Base-by-base conservation (phyloP, 2,797 vertebrate species). In the Anniella stebbinsi region DNA sequence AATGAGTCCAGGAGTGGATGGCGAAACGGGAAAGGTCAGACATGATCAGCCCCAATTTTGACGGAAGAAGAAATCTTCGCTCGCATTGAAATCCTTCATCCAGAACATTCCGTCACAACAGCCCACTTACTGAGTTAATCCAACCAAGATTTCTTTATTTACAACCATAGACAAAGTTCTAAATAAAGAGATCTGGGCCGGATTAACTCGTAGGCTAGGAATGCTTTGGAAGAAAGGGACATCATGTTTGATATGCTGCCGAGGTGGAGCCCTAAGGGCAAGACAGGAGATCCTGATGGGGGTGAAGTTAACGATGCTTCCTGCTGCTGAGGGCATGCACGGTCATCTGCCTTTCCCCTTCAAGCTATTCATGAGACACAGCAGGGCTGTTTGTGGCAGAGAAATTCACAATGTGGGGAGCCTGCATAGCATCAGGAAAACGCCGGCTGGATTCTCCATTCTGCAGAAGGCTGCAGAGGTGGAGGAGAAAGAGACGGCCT, bases 1-100 rank as follows among this genome's bases (percentile, higher is more conserved):
- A 91, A 87, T 80, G 87, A 88, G 87, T 94, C 83, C 88, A 15
- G 41, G 51, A 21, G 88, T 8, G 38, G 70, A 51, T 18, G 45
- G 41, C 7, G 4, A 60, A 80, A 80, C 9, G 17, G 38, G 7
- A 69, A n/a, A 78, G 89, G 84, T 21, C 51, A 91, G 76, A 87
- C 94, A 88, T 6, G 23, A 89, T 30, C 36, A 90, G 89, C 86
- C 11, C 15, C 33, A 66, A 36, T 38, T 92, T 85, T 60, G 75
- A n/a, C 28, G 38, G 7, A 93, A 89, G 60, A 87, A 87, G 86
- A 48, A 30, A 83, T 28, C 36, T 36, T 78, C 51, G 21, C 60
- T 10, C 1, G 0, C 2, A 1, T n/a, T 13, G 4, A 69, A 36
- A 78, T 23, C 17, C 3, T 57, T 72, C 75, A 28, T 41, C 5